These are phyloP conservation scores for Pandemis corylana DNA, from an alignment of 2,888 invertebrate genomes.

Conservation along the genomic window DNA sequence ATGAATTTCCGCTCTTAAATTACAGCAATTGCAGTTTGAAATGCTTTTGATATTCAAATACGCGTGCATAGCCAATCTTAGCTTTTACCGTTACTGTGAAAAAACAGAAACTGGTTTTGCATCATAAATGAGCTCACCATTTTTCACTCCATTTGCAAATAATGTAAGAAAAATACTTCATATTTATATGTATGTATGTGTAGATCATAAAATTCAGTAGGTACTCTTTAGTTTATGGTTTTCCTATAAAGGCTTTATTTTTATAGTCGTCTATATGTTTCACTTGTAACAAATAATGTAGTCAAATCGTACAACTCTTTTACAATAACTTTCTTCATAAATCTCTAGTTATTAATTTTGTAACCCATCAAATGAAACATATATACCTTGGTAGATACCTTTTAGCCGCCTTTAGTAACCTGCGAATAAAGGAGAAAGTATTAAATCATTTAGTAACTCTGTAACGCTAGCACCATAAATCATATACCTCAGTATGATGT, in stretches of 20 bases:
- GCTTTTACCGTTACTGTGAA: not conserved
- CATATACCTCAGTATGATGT: constrained; percentile 41
- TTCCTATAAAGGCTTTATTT: too few relatives aligned
- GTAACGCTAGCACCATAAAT: not conserved
- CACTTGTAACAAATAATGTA: too few relatives aligned
- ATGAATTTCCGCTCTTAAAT: constrained; percentile 56
- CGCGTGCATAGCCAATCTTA: not conserved
- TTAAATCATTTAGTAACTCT: not conserved
- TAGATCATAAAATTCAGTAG: too few relatives aligned
- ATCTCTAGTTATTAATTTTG: too few relatives aligned
- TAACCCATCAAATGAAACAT: not conserved
- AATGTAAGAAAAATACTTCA: too few relatives aligned
- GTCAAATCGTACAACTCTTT: too few relatives aligned
- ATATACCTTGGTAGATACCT: not conserved
- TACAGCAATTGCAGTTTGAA: constrained; percentile 57
- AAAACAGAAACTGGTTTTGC: not conserved
- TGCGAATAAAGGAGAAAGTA: not conserved
- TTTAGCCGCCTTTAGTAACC: not conserved
- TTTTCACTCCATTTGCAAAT: too few relatives aligned
- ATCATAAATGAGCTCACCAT: not conserved
- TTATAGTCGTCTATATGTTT: too few relatives aligned
- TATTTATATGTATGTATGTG: too few relatives aligned
- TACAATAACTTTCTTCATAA: too few relatives aligned
- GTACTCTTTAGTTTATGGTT: too few relatives aligned
- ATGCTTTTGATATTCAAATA: constrained; percentile 58